Evolutionary conservation across 1,140 invertebrate genomes (phyloP).

Genomic region (Nasonia giraulti): DNA sequence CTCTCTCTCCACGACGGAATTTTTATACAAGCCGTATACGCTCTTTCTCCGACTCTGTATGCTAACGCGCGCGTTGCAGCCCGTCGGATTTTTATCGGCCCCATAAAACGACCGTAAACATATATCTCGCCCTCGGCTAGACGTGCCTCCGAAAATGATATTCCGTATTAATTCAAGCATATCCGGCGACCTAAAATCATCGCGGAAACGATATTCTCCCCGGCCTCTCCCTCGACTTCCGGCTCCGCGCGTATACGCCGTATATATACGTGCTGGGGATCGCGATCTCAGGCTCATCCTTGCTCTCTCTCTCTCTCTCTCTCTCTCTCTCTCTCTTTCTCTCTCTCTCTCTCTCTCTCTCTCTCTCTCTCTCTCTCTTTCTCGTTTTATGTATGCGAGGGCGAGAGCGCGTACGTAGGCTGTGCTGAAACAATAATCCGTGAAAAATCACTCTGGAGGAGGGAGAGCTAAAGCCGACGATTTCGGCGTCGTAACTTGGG

Average conservation of each 20-base stretch:
- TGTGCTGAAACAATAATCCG: conserved; percentile 65
- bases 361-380: too few relatives aligned
- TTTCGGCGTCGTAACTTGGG: conserved; percentile 61
- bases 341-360: conserved; percentile 42
- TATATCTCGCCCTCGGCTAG: conserved; percentile 29
- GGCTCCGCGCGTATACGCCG: conserved; percentile 26
- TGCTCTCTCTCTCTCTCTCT: conserved; percentile 39
- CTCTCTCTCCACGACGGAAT: too few relatives aligned
- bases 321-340: conserved; percentile 32
- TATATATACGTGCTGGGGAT: conserved; percentile 55
- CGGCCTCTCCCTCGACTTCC: conserved; percentile 44
- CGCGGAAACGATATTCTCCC: conserved; percentile 37
- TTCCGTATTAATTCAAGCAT: conserved; percentile 51
- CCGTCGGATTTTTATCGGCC: background rate
- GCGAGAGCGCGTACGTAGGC: conserved; percentile 6
- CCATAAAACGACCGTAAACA: conserved; percentile 6
- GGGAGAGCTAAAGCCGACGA: conserved; percentile 54
- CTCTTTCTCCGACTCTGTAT: background rate
- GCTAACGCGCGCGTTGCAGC: background rate
- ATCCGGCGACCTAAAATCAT: conserved; percentile 50
- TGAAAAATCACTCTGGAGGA: conserved; percentile 59
- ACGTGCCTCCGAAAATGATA: conserved; percentile 47
- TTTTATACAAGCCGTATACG: too few relatives aligned
- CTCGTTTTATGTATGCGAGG: background rate
- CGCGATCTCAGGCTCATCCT: conserved; percentile 52